A percentile compares a stretch with the other conserved stretches of the same genome.
Evolutionary conservation across 2,888 invertebrate species (phyloP).

Genomic region (Acanthoscelides obtectus): DNA sequence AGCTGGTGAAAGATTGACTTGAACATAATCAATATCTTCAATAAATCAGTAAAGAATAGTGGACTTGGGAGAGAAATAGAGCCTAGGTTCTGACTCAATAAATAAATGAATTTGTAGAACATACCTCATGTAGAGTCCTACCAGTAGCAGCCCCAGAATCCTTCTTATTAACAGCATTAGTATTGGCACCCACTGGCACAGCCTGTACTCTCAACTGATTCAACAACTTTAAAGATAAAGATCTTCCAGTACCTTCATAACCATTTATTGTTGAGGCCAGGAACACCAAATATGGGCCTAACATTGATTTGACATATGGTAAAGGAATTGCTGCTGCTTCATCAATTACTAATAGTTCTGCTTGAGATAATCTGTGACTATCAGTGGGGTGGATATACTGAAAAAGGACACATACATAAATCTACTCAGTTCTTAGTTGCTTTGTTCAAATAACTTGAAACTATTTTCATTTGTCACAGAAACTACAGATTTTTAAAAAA

Average conservation of each 20-base stretch:
- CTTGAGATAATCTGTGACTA: constrained; percentile 81
- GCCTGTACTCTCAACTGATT: constrained; percentile 74
- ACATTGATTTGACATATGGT: constrained; percentile 82
- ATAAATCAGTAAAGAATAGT: no score
- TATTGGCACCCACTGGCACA: constrained; percentile 51
- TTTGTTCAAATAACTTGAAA: no score
- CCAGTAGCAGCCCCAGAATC: constrained; percentile 49
- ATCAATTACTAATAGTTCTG: constrained; percentile 93
- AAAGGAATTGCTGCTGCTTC: constrained; percentile 99
- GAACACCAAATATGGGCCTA: constrained; percentile 89
- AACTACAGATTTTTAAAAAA: no score
- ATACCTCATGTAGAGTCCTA: constrained; percentile 54
- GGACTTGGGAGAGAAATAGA: no score
- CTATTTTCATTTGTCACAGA: no score
- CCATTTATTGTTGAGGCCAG: constrained; percentile 97
- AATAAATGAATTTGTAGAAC: no score
- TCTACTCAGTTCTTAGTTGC: no score
- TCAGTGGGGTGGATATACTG: constrained; percentile 95
- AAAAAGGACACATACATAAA: constrained; percentile 31
- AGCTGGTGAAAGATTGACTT: no score
- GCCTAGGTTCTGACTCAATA: no score
- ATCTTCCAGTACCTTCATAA: constrained; percentile 97
- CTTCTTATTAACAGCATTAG: constrained; percentile 47
- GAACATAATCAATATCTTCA: no score
- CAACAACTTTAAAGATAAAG: constrained; percentile 89